These are phyloP conservation scores for Anguilla marmorata DNA, from an alignment of 2,797 vertebrate genomes.

Conservation along the genomic window DNA sequence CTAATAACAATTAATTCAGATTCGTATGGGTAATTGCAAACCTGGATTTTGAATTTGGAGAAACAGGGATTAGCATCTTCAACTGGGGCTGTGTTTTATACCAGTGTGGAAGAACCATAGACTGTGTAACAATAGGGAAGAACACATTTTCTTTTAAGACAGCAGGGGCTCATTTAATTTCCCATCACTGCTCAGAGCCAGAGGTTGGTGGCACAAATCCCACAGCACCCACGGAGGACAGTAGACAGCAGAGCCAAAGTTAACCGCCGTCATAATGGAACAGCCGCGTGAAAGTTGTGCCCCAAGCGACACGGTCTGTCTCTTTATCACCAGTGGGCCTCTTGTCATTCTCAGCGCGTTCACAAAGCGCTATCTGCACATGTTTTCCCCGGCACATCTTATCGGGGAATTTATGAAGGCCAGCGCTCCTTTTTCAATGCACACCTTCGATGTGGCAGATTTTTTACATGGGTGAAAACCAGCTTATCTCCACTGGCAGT, in stretches of 20 bases:
- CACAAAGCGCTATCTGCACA: neutral
- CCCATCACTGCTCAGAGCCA: neutral
- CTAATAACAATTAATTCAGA: neutral
- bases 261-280: neutral
- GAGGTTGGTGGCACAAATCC: neutral
- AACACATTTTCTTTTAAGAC: neutral
- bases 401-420: constrained; percentile 28
- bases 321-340: constrained; percentile 11
- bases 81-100: neutral
- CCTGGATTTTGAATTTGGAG: neutral
- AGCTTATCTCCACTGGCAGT: constrained; percentile 28
- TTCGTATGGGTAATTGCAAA: neutral
- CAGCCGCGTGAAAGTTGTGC: neutral
- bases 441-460: neutral
- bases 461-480: neutral
- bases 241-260: neutral
- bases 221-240: neutral
- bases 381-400: constrained; percentile 9
- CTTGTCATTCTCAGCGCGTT: neutral
- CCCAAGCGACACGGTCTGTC: neutral
- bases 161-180: neutral
- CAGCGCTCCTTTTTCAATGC: constrained; percentile 2
- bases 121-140: too few relatives aligned
- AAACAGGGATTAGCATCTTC: neutral
- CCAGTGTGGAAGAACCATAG: too few relatives aligned